Evolutionary conservation across 1,140 invertebrate genomes (phyloP).

Genomic region (Holotrichia oblita): DNA sequence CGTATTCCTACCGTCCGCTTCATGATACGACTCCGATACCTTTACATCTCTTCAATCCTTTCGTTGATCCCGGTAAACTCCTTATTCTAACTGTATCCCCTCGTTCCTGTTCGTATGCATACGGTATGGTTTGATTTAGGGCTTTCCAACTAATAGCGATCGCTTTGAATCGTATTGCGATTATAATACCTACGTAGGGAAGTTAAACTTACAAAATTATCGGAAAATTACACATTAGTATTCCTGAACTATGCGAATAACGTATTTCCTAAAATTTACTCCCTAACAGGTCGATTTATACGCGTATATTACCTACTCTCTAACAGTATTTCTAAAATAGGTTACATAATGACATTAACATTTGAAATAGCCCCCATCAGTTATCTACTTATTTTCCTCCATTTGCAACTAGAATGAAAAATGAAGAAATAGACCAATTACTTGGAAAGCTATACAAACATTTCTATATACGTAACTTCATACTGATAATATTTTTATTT

Average conservation of each 20-base stretch:
- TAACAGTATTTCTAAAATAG: too few relatives aligned
- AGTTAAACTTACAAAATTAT: background rate
- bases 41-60: conserved; percentile 36
- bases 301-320: too few relatives aligned
- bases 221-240: background rate
- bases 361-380: too few relatives aligned
- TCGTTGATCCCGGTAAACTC: conserved; percentile 28
- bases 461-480: too few relatives aligned
- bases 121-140: conserved; percentile 29
- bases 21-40: conserved; percentile 16
- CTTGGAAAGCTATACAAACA: too few relatives aligned
- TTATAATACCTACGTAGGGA: conserved; percentile 22
- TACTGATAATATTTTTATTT: too few relatives aligned
- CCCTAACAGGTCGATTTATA: too few relatives aligned
- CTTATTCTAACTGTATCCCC: conserved; percentile 14
- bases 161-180: conserved; percentile 2
- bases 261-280: background rate
- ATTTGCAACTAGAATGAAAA: too few relatives aligned
- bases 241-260: background rate
- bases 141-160: conserved; percentile 23
- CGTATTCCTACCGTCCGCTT: background rate
- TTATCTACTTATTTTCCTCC: too few relatives aligned
- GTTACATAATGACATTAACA: too few relatives aligned
- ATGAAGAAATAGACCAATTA: too few relatives aligned
- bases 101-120: background rate